Evolutionary conservation across 2,113 vertebrate species (phyloP).

Genomic region (Eulemur rufifrons): DNA sequence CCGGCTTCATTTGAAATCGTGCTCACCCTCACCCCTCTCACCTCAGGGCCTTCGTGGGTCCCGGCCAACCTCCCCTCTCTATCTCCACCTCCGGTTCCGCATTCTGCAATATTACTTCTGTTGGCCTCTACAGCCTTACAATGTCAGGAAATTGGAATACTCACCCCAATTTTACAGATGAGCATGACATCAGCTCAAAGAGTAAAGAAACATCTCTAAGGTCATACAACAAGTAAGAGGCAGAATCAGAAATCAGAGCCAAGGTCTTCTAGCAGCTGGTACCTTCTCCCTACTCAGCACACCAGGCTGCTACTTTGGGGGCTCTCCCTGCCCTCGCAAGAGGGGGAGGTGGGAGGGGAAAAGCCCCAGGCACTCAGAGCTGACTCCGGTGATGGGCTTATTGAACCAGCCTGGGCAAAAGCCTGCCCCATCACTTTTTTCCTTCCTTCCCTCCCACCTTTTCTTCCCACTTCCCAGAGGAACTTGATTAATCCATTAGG

Average conservation of each 20-base stretch:
- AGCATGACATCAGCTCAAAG: neutral
- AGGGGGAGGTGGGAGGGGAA: too few relatives aligned
- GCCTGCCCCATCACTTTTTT: neutral
- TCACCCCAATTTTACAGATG: neutral
- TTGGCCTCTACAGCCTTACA: neutral
- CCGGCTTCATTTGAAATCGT: neutral
- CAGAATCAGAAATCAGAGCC: neutral
- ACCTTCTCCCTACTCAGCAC: neutral
- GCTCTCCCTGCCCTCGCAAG: neutral
- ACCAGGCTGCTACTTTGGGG: neutral
- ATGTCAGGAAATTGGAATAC: neutral
- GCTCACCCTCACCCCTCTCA: too few relatives aligned
- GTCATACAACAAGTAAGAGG: neutral
- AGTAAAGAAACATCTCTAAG: neutral
- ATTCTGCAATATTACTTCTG: neutral
- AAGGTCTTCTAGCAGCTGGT: neutral
- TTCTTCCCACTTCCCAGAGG: slow-evolving; percentile 32
- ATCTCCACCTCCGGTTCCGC: neutral
- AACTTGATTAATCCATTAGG: slow-evolving; percentile 84
- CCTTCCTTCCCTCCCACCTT: neutral
- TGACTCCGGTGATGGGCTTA: neutral
- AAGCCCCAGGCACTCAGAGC: neutral
- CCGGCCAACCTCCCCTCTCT: neutral
- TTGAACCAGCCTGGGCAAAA: neutral
- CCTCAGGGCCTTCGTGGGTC: neutral